These are phyloP conservation scores for Dicycla oo DNA, from an alignment of 2,888 invertebrate genomes.

Conservation along the genomic window DNA sequence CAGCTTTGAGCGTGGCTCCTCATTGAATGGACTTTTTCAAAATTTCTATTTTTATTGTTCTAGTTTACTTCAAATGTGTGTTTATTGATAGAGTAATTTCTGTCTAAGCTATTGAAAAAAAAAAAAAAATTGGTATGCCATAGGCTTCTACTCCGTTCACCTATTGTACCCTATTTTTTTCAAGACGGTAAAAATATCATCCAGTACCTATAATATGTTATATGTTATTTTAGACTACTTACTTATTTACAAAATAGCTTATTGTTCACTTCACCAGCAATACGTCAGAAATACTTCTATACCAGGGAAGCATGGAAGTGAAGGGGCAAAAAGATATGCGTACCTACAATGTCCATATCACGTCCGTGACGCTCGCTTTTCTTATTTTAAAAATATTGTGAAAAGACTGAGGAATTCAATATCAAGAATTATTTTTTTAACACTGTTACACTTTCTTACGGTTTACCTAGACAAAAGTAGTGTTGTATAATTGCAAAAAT, in stretches of 20 bases:
- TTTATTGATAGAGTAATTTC: too few relatives aligned
- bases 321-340: slow-evolving; percentile 21
- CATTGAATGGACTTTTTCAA: too few relatives aligned
- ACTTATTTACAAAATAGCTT: neutral
- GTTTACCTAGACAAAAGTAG: neutral
- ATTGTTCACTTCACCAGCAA: neutral
- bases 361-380: neutral
- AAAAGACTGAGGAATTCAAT: neutral
- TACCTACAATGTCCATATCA: slow-evolving; percentile 19
- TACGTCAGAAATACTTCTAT: slow-evolving; percentile 15
- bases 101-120: too few relatives aligned
- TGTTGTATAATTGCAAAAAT: neutral
- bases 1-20: too few relatives aligned
- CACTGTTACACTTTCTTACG: neutral
- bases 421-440: neutral
- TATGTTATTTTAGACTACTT: too few relatives aligned
- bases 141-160: too few relatives aligned
- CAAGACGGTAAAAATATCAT: too few relatives aligned
- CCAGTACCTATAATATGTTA: neutral
- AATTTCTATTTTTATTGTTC: too few relatives aligned
- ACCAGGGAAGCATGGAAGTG: slow-evolving; percentile 24
- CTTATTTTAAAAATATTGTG: slow-evolving; percentile 13
- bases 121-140: too few relatives aligned
- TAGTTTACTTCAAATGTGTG: too few relatives aligned
- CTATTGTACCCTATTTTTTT: too few relatives aligned